Evolutionary conservation across 2,113 vertebrate species (phyloP).

Genomic region (Phainopepla nitens): DNA sequence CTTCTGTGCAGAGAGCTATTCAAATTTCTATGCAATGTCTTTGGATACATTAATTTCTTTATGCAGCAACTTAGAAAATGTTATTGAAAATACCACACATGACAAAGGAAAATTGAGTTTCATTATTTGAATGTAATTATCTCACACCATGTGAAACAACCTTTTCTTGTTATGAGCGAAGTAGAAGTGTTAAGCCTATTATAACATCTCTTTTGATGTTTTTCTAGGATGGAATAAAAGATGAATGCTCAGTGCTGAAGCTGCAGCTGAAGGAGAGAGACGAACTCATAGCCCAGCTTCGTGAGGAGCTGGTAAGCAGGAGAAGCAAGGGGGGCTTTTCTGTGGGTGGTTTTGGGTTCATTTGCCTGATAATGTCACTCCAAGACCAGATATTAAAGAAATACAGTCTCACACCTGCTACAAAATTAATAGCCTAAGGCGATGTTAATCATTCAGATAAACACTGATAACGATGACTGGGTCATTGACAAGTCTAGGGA

Average conservation of each 20-base stretch:
- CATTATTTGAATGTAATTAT: conserved; percentile 65
- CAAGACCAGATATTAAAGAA: neutral
- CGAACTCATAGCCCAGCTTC: conserved; percentile 87
- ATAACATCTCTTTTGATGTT: conserved; percentile 70
- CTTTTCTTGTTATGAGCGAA: conserved; percentile 63
- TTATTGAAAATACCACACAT: conserved; percentile 48
- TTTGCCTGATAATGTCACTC: neutral
- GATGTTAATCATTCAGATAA: neutral
- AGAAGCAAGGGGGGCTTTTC: accelerated
- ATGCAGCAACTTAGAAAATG: conserved; percentile 40
- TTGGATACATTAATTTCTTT: conserved; percentile 53
- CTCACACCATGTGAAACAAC: conserved; percentile 37
- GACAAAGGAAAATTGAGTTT: conserved; percentile 56
- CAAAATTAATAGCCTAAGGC: neutral
- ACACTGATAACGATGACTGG: neutral
- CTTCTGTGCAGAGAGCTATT: conserved; percentile 13
- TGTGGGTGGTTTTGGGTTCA: neutral
- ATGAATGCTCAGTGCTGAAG: conserved; percentile 83
- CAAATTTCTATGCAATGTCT: neutral
- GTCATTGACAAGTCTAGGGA: neutral
- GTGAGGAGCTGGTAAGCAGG: conserved; percentile 88
- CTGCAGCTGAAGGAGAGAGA: conserved; percentile 92
- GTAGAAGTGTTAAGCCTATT: conserved; percentile 51
- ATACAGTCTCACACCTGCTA: neutral
- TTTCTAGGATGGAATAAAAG: conserved; percentile 88